Conservation (phyloP, 1,140 invertebrate species). For the Sarcophaga peregrina region DNA sequence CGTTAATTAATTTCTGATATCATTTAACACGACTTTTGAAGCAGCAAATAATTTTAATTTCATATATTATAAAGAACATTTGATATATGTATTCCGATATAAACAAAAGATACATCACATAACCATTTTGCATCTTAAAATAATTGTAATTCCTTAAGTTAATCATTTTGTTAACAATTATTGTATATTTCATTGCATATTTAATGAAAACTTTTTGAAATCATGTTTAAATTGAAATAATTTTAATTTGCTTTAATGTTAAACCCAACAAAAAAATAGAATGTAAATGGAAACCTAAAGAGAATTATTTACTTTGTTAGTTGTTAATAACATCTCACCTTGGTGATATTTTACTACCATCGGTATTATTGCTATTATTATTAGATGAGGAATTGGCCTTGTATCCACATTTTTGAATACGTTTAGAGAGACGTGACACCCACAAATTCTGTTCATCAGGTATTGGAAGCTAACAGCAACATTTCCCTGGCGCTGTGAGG, state of each 20-base stretch:
- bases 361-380: conserved; percentile 70
- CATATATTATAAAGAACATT: too few relatives aligned
- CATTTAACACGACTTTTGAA: too few relatives aligned
- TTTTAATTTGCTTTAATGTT: not conserved
- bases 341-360: conserved; percentile 73
- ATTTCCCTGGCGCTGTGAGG: conserved; percentile 92
- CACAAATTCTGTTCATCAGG: conserved; percentile 92
- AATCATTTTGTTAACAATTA: too few relatives aligned
- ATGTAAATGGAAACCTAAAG: too few relatives aligned
- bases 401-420: conserved; percentile 94
- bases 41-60: too few relatives aligned
- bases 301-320: not conserved
- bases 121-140: too few relatives aligned
- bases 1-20: too few relatives aligned
- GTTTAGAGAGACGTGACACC: conserved; percentile 90
- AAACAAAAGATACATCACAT: too few relatives aligned
- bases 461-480: conserved; percentile 82
- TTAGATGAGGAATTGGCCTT: conserved; percentile 79
- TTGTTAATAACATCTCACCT: conserved; percentile 68
- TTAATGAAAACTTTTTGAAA: not conserved
- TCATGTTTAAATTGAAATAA: not conserved
- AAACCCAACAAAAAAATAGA: too few relatives aligned
- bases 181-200: too few relatives aligned
- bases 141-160: too few relatives aligned
- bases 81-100: too few relatives aligned